These are phyloP conservation scores for Philhelius pedissequus DNA, from an alignment of 2,888 invertebrate species.

Conservation along the genomic window DNA sequence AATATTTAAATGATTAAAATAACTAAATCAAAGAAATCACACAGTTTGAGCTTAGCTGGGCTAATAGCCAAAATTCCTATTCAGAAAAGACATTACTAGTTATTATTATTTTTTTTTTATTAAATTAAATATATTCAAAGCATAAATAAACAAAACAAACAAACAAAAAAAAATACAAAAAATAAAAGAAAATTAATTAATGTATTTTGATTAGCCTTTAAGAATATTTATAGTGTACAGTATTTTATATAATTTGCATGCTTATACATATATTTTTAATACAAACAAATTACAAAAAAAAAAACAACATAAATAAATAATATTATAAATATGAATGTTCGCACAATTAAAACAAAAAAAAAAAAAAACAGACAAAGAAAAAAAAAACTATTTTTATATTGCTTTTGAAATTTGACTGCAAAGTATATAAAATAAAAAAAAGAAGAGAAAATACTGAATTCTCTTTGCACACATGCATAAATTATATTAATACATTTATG, in stretches of 20 bases:
- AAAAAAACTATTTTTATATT: constrained; percentile 56
- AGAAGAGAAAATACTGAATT: not conserved
- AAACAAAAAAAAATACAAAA: constrained; percentile 15
- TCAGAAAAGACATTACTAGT: constrained; percentile 71
- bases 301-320: not conserved
- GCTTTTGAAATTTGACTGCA: constrained; percentile 46
- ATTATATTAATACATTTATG: constrained; percentile 34
- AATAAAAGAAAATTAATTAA: constrained; percentile 40
- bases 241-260: constrained; percentile 70
- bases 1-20: not conserved
- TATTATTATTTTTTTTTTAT: constrained; percentile 41
- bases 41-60: constrained; percentile 70
- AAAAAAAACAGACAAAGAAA: not conserved
- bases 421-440: constrained; percentile 9
- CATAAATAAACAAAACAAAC: constrained; percentile 37
- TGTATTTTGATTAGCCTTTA: constrained; percentile 45
- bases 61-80: constrained; percentile 71
- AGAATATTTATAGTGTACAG: constrained; percentile 70
- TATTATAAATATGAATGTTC: constrained; percentile 46
- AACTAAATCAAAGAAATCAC: constrained; percentile 49
- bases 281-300: constrained; percentile 15
- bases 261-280: constrained; percentile 60
- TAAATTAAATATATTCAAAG: constrained; percentile 42
- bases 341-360: constrained; percentile 51
- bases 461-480: constrained; percentile 23